Evolutionary conservation across 2,113 vertebrate species (phyloP).

Genomic region (Brachionichthys hirsutus): DNA sequence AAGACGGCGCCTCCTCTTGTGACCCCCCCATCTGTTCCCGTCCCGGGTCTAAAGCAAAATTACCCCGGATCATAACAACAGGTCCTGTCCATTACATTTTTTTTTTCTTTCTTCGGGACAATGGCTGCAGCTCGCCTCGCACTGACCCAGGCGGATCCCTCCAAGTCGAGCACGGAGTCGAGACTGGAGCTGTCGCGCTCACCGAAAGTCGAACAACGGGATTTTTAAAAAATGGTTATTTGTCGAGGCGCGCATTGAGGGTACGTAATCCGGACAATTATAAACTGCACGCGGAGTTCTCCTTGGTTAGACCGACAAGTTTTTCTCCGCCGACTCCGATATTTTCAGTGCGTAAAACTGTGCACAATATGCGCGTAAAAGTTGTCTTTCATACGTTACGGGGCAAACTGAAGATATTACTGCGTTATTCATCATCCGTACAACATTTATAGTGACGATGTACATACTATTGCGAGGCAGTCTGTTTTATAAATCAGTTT

Average conservation of each 20-base stretch:
- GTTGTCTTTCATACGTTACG: slow-evolving; percentile 14
- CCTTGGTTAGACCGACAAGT: slow-evolving; percentile 9
- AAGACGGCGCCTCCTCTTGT: slow-evolving; percentile 67
- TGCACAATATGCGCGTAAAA: slow-evolving; percentile 54
- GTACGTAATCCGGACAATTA: slow-evolving; percentile 30
- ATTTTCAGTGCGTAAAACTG: slow-evolving; percentile 36
- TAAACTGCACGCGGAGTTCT: slow-evolving; percentile 46
- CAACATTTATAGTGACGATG: slow-evolving; percentile 51
- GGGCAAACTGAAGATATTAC: slow-evolving; percentile 61
- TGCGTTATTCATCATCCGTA: slow-evolving; percentile 64
- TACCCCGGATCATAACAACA: slow-evolving; percentile 76
- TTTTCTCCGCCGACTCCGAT: slow-evolving; percentile 20
- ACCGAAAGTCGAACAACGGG: slow-evolving; percentile 37
- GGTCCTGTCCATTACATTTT: slow-evolving; percentile 68
- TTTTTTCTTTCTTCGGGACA: slow-evolving; percentile 49
- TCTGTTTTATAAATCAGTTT: slow-evolving; percentile 48
- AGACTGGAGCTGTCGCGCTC: slow-evolving; percentile 3
- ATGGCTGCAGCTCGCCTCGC: slow-evolving; percentile 57
- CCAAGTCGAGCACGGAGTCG: slow-evolving; percentile 43
- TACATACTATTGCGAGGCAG: slow-evolving; percentile 26
- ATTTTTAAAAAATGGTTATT: slow-evolving; percentile 56
- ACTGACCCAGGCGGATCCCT: slow-evolving; percentile 56
- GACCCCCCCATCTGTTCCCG: slow-evolving; percentile 72
- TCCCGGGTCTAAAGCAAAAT: slow-evolving; percentile 68
- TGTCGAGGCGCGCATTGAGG: slow-evolving; percentile 40